Percentiles rank a stretch among this genome's conserved stretches.
These are phyloP conservation scores for Ceyx cyanopectus DNA, from an alignment of 2,113 vertebrate species.

Conservation along the genomic window DNA sequence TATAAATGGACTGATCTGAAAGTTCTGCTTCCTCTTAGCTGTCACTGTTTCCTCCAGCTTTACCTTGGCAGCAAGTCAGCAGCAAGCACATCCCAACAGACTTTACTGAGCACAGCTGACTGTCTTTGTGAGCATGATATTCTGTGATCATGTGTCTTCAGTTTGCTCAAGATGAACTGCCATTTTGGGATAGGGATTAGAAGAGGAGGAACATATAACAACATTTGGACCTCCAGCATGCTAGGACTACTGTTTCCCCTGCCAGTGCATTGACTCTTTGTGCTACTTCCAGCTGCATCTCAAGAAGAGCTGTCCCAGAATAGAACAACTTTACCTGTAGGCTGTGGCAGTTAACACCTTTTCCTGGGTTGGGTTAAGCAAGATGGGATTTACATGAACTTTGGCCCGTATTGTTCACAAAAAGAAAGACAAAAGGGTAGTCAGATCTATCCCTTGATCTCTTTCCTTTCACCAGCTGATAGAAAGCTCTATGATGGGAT, in stretches of 20 bases:
- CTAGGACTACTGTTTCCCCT: neutral
- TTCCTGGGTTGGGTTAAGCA: neutral
- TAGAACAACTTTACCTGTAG: neutral
- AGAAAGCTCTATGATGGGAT: neutral
- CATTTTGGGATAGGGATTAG: neutral
- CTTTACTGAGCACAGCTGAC: neutral
- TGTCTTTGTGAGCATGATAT: neutral
- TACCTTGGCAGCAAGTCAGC: neutral
- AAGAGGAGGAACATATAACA: neutral
- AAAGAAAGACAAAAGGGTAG: neutral
- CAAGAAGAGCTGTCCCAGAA: neutral
- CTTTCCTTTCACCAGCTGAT: rapidly evolving
- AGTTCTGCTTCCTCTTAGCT: neutral
- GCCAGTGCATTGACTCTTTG: neutral
- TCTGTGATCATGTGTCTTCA: neutral
- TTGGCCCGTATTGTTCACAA: neutral
- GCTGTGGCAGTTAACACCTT: neutral
- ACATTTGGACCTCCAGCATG: neutral
- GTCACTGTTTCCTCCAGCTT: neutral
- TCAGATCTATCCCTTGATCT: neutral
- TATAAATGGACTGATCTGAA: neutral
- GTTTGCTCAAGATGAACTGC: neutral
- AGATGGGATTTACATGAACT: neutral
- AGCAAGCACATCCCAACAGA: rapidly evolving
- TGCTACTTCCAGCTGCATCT: neutral